Base-by-base conservation (phyloP, 2,888 invertebrate genomes). In the Eristalis arbustorum region DNA sequence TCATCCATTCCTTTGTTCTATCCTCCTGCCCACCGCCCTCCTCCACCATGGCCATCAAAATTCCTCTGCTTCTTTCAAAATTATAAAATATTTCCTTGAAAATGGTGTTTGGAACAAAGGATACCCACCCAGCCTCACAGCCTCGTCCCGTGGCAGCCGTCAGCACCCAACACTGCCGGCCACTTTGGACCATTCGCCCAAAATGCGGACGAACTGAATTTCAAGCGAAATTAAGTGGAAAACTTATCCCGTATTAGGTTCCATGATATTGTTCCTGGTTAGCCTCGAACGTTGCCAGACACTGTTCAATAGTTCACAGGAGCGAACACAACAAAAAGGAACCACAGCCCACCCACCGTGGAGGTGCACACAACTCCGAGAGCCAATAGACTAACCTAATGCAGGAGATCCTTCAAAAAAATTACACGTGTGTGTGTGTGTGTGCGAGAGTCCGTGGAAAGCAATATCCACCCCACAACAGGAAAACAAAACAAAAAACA, bases 151-250 rank as follows among this genome's bases (percentile, higher is more conserved):
- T 31, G 8, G 31, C 31, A 31, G 31, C 31, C 31, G 10, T 31
- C 31, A 10, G 31, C 31, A 31, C 31, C 31, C 31, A 8, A 31
- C 37, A 37, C 37, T 1, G 37, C 37, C 37, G 37, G 37, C 37
- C 37, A 13, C 37, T 3, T 37, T 37, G 37, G 37, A 37, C 37
- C 37, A 13, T 80, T 61, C 63, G 71, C 71, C 79, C 57, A n/a
- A 31, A 84, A 57, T 79, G 49, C 63, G 56, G 72, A 69, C 57
- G 40, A 68, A 85, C 84, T 81, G 73, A 76, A 85, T 85, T 85
- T 82, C 49, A 56, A 74, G 78, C 64, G 85, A 87, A 87, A 87
- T 82, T 82, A 87, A 83, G 87, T 87, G 83, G 83, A 87, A 87
- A 87, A 87, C 87, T 83, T 87, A 83, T 87, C 71, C 75, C 72